A percentile compares a stretch with the other conserved stretches of the same genome.
Conservation (phyloP, 2,113 vertebrate genomes). For the Poecilia latipinna region DNA sequence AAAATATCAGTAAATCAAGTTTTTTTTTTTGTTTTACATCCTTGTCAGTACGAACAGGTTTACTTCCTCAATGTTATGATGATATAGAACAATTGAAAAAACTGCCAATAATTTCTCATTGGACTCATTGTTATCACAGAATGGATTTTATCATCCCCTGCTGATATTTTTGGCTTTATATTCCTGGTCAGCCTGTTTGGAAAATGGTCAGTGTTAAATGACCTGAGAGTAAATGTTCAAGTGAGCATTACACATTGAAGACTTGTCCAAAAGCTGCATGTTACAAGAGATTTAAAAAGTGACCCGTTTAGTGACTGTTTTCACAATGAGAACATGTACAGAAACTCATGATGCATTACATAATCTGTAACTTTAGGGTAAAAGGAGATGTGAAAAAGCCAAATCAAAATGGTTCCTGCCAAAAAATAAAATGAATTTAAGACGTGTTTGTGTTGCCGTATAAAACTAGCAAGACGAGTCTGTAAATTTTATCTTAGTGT, state of each 20-base stretch:
- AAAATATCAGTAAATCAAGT: background rate
- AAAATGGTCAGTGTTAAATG: background rate
- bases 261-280: background rate
- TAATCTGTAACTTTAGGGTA: background rate
- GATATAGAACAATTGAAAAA: background rate
- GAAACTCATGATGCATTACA: background rate
- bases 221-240: background rate
- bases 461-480: background rate
- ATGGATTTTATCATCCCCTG: background rate
- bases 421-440: too few species aligned
- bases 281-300: background rate
- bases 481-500: background rate
- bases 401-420: too few species aligned
- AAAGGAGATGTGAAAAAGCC: background rate
- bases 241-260: background rate
- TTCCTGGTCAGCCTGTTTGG: background rate
- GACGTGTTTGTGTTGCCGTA: background rate
- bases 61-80: background rate
- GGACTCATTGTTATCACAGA: background rate
- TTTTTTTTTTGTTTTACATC: background rate
- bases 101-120: too few species aligned
- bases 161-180: background rate
- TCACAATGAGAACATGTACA: background rate
- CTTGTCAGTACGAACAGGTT: background rate
- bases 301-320: background rate